phyloP scores from a whole-genome alignment of 1,140 invertebrate species.

The Ganaspis sp. region DNA sequence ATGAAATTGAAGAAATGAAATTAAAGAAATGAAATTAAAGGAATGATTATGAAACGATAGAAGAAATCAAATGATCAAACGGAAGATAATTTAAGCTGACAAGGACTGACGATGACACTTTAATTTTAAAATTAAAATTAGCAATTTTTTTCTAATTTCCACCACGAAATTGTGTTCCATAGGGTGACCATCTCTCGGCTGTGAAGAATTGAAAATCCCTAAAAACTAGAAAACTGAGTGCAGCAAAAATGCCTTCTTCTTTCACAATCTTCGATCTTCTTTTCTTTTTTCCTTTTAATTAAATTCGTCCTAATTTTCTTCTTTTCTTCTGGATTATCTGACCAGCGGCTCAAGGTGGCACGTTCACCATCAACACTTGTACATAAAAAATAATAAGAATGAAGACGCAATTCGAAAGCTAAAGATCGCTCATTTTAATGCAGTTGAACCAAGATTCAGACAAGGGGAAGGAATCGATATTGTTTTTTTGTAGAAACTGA shows the following conservation, averaged over 20 bases:
- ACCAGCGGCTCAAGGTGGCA: constrained; percentile 16
- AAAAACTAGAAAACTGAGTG: constrained; percentile 10
- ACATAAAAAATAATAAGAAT: constrained; percentile 6
- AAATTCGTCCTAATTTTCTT: background rate
- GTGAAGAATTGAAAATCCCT: background rate
- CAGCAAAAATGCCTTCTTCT: constrained; percentile 37
- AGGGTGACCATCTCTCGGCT: constrained; percentile 7
- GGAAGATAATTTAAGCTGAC: too few species aligned
- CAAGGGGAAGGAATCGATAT: background rate
- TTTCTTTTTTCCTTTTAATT: background rate
- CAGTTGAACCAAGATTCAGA: constrained; percentile 22
- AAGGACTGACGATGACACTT: background rate
- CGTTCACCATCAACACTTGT: constrained; percentile 34
- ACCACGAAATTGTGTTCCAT: background rate
- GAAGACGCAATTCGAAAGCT: background rate
- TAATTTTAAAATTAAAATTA: too few species aligned
- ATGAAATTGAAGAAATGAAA: too few species aligned
- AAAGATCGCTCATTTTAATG: constrained; percentile 1
- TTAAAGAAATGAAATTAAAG: too few species aligned
- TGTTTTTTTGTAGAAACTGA: too few species aligned
- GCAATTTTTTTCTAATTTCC: background rate
- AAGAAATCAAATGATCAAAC: too few species aligned
- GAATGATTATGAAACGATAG: too few species aligned
- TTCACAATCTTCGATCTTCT: constrained; percentile 35
- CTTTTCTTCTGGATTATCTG: background rate